Base-by-base conservation (phyloP, 2,888 invertebrate species). In the Agrochola circellaris region DNA sequence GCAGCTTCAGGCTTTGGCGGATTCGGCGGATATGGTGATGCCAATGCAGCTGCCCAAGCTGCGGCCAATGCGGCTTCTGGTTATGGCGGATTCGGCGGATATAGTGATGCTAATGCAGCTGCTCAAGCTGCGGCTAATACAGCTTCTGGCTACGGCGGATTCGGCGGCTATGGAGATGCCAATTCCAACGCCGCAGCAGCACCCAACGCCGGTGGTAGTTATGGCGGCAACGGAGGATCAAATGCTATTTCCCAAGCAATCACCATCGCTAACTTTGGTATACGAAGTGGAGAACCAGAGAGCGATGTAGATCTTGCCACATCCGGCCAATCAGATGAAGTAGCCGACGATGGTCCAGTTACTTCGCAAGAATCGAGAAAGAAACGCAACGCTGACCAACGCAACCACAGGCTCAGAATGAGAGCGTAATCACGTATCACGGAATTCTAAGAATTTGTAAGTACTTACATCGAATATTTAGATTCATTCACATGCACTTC, bases 231-330 rank as follows among this genome's bases (percentile, higher is more conserved):
- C 26, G 90, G 87, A 34, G 84, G 85, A 56, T 82, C 87, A 8
- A 79, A 79, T 38, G 88, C 89, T 20, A 23, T 68, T 11, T 86
- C 89, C 9, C 72, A 79, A 64, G 89, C 89, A 34, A 72, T 85
- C 58, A 80, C 85, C 8, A 68, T 75, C 26, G 80, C 84, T 76
- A 76, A 85, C 17, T 73, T 83, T 45, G 62, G 83, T 42, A 69
- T 85, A 71, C 58, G 83, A 77, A 75, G 87, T 83, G 74, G 80
- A 75, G 83, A 77, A 71, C 74, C 76, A 60, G 86, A 79, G 0
- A 34, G 34, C 56, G 83, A 85, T 23, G n/a, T 54, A 65, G 83
- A 70, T 38, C 34, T 58, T 8, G 61, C 26, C 17, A 54, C 48
- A 70, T 45, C 66, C 8, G 7, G 38, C 2, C 38, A 64, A n/a